These are phyloP conservation scores for Cephalotes varians DNA, from an alignment of 2,888 invertebrate genomes.

Conservation along the genomic window DNA sequence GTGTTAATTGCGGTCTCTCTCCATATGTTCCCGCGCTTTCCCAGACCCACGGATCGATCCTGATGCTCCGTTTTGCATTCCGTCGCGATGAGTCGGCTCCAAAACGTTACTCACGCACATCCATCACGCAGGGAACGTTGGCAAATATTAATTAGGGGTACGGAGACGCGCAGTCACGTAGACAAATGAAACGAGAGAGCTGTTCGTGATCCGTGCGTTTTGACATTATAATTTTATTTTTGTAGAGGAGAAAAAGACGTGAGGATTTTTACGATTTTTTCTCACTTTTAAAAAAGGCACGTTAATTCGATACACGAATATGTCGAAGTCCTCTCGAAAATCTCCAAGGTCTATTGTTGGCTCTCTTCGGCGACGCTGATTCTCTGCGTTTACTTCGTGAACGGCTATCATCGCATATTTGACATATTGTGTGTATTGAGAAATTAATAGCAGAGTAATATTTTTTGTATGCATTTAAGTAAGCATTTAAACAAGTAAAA, in stretches of 20 bases:
- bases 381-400: too few species aligned
- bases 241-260: not conserved
- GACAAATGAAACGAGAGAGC: conserved; percentile 13
- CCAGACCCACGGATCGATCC: not conserved
- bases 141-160: conserved; percentile 44
- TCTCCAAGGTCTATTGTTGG: too few species aligned
- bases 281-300: too few species aligned
- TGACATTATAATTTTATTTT: conserved; percentile 3
- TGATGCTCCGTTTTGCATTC: conserved; percentile 48
- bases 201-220: not conserved
- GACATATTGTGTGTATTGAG: too few species aligned
- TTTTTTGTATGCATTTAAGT: too few species aligned
- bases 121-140: conserved; percentile 25
- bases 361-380: too few species aligned
- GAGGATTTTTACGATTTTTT: not conserved
- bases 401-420: too few species aligned
- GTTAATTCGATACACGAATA: too few species aligned
- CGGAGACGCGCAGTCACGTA: conserved; percentile 1
- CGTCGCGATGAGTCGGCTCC: conserved; percentile 21
- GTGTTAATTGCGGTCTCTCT: conserved; percentile 33
- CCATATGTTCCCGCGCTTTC: conserved; percentile 36
- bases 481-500: too few species aligned
- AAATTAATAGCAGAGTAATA: too few species aligned
- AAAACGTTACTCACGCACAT: conserved; percentile 42
- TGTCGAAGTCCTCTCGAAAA: too few species aligned